Conservation (phyloP, 2,888 invertebrate species). For the Loripinus fragilis region DNA sequence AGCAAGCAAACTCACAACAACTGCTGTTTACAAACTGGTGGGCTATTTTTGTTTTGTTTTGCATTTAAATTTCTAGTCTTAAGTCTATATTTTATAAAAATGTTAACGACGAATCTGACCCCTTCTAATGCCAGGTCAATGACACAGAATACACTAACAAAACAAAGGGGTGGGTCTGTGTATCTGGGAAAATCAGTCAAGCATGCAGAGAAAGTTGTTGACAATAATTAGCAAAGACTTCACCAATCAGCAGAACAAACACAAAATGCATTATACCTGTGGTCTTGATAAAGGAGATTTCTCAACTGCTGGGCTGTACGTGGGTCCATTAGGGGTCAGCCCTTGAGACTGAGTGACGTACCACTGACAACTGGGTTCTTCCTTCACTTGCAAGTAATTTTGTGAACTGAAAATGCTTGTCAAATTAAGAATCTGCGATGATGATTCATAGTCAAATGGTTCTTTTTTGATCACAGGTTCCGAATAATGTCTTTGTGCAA, state of each 20-base stretch:
- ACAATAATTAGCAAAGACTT: too few species aligned
- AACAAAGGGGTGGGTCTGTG: slow-evolving; percentile 14
- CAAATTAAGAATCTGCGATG: slow-evolving; percentile 72
- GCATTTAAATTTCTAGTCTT: too few species aligned
- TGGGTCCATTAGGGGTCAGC: slow-evolving; percentile 54
- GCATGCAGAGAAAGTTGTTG: slow-evolving; percentile 38
- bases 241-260: background rate
- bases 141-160: background rate
- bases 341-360: slow-evolving; percentile 45
- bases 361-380: slow-evolving; percentile 45
- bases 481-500: slow-evolving; percentile 67
- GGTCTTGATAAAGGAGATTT: slow-evolving; percentile 66
- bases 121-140: too few species aligned
- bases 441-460: slow-evolving; percentile 62
- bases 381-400: slow-evolving; percentile 53
- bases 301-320: slow-evolving; percentile 56
- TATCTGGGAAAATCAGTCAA: slow-evolving; percentile 44
- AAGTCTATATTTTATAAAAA: too few species aligned
- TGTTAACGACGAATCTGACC: too few species aligned
- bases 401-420: slow-evolving; percentile 69
- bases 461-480: slow-evolving; percentile 73
- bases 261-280: slow-evolving; percentile 64
- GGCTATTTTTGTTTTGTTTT: too few species aligned
- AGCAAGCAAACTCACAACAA: too few species aligned
- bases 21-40: too few species aligned